phyloP scores from a whole-genome alignment of 2,113 vertebrate genomes.

The Pedionomus torquatus region DNA sequence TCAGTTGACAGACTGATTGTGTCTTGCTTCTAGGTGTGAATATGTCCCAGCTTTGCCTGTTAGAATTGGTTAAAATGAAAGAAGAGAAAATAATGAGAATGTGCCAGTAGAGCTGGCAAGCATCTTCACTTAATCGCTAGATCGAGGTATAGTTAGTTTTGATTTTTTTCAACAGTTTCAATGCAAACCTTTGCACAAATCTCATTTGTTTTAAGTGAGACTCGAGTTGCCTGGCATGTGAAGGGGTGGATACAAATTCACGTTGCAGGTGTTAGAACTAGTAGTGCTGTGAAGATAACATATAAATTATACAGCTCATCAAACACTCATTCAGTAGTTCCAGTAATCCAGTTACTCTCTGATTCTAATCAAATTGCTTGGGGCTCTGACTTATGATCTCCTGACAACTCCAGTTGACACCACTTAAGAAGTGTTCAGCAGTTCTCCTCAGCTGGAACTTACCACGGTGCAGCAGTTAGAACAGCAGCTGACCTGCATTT shows the following conservation, averaged over 20 bases:
- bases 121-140: neutral
- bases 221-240: neutral
- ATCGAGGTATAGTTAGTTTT: neutral
- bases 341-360: conserved; percentile 43
- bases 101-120: neutral
- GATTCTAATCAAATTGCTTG: conserved; percentile 53
- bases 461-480: neutral
- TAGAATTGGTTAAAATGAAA: neutral
- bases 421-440: conserved; percentile 20
- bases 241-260: neutral
- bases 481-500: conserved; percentile 31
- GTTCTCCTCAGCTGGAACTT: conserved; percentile 17
- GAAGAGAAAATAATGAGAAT: neutral
- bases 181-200: neutral
- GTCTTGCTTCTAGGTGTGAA: neutral
- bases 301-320: conserved; percentile 30
- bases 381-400: conserved; percentile 56
- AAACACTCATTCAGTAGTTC: conserved; percentile 40
- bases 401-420: conserved; percentile 46
- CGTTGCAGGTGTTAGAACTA: neutral
- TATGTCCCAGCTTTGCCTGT: neutral
- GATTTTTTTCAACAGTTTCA: neutral
- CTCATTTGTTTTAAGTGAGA: neutral
- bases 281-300: neutral
- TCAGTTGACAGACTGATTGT: neutral